These are phyloP conservation scores for Chiroxiphia lanceolata DNA, from an alignment of 2,797 vertebrate genomes.

Conservation along the genomic window DNA sequence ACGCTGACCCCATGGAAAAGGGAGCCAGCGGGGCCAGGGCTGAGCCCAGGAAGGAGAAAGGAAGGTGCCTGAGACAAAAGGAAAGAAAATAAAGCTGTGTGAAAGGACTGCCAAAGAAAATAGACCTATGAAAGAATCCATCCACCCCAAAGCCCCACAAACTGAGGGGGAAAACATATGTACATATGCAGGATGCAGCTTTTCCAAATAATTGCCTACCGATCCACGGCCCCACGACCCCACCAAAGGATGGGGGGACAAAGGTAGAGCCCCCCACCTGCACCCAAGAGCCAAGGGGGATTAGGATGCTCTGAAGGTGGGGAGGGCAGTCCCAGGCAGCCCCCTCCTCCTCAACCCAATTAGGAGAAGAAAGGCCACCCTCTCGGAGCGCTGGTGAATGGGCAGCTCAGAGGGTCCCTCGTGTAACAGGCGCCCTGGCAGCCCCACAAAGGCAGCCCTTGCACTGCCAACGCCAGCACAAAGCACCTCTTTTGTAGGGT, in stretches of 20 bases:
- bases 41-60: neutral
- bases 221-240: neutral
- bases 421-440: neutral
- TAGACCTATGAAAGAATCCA: neutral
- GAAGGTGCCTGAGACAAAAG: neutral
- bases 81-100: conserved; percentile 18
- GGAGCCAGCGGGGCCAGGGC: neutral
- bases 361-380: neutral
- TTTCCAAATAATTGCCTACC: neutral
- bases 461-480: neutral
- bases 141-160: rapidly evolving
- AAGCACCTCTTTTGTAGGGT: neutral
- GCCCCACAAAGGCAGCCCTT: neutral
- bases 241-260: neutral
- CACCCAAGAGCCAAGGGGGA: neutral
- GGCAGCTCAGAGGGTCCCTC: neutral
- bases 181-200: neutral
- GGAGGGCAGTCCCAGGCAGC: neutral
- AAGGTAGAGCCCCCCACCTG: neutral
- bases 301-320: neutral
- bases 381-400: rapidly evolving
- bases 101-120: conserved; percentile 32
- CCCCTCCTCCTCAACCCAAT: neutral
- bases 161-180: neutral
- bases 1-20: rapidly evolving